These are phyloP conservation scores for Protaetia brevitarsis DNA, from an alignment of 1,140 invertebrate genomes.

Conservation along the genomic window DNA sequence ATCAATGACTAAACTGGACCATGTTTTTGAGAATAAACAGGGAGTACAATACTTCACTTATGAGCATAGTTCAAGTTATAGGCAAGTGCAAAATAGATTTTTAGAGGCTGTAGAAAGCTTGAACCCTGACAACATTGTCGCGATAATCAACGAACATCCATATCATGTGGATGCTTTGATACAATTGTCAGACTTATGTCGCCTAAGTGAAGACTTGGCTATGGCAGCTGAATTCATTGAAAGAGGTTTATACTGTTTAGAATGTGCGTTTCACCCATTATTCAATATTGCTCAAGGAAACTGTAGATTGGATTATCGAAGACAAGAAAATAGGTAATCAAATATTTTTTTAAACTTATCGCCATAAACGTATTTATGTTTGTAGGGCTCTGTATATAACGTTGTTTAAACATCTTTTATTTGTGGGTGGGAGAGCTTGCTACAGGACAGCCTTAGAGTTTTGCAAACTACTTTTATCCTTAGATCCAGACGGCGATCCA, in stretches of 20 bases:
- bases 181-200: conserved; percentile 79
- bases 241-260: conserved; percentile 71
- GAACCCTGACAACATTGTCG: conserved; percentile 77
- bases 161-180: conserved; percentile 84
- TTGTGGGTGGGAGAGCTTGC: conserved; percentile 76
- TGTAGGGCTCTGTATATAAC: conserved; percentile 75
- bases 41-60: conserved; percentile 68
- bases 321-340: conserved; percentile 73
- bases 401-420: conserved; percentile 80
- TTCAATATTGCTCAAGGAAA: conserved; percentile 75
- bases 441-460: conserved; percentile 79
- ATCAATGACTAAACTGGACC: conserved; percentile 63
- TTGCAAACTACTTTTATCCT: conserved; percentile 69
- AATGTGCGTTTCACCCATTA: conserved; percentile 75
- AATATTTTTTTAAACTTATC: neutral
- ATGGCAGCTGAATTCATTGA: conserved; percentile 78
- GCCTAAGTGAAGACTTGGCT: conserved; percentile 75
- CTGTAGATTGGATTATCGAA: conserved; percentile 76
- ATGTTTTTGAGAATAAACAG: conserved; percentile 48
- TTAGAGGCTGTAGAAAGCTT: conserved; percentile 74
- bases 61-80: conserved; percentile 76
- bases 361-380: conserved; percentile 29
- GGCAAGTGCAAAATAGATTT: conserved; percentile 71
- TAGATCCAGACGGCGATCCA: conserved; percentile 84
- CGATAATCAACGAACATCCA: conserved; percentile 72